Percentiles rank a stretch among this genome's conserved stretches.
Evolutionary conservation across 2,888 invertebrate species (phyloP).

Genomic region (Allolobophora icterica): DNA sequence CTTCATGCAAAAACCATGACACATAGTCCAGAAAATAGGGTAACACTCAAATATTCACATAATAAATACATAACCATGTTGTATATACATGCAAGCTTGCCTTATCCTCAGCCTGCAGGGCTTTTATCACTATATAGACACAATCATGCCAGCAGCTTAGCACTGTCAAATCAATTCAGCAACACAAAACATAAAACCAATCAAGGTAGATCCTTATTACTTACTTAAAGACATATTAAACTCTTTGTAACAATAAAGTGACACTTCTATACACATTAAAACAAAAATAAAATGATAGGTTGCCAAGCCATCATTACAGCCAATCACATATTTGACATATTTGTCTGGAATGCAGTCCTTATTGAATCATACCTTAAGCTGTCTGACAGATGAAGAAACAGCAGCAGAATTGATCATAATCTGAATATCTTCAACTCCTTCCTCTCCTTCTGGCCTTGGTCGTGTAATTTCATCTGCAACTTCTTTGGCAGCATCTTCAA

Average conservation of each 20-base stretch:
- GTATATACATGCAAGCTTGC: no score
- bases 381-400: constrained; percentile 80
- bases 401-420: constrained; percentile 83
- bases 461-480: constrained; percentile 91
- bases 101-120: no score
- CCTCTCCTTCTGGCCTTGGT: constrained; percentile 88
- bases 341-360: no score
- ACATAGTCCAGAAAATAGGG: no score
- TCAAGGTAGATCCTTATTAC: neutral
- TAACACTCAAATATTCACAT: no score
- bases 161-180: neutral
- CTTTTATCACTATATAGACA: neutral
- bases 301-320: neutral
- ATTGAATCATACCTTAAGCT: constrained; percentile 68
- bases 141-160: neutral
- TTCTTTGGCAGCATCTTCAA: constrained; percentile 95
- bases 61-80: no score
- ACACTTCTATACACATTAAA: neutral
- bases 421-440: constrained; percentile 89
- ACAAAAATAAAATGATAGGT: neutral
- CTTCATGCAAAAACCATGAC: no score
- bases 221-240: neutral
- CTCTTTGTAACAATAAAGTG: neutral
- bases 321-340: neutral
- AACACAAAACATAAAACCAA: neutral